phyloP scores from a whole-genome alignment of 2,888 invertebrate genomes.

The Mythimna albipuncta region DNA sequence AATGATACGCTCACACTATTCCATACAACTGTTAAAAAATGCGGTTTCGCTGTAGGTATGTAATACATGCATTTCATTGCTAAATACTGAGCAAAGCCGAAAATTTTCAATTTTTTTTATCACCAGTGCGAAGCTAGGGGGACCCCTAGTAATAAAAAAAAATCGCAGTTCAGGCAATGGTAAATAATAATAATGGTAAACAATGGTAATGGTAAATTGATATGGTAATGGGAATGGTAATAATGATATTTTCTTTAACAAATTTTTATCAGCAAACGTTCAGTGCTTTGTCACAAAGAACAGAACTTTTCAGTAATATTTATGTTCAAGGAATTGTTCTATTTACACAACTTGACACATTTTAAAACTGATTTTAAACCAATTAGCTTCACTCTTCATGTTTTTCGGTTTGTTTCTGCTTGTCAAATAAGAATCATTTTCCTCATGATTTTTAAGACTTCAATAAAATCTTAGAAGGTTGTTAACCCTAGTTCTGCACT shows the following conservation, averaged over 20 bases:
- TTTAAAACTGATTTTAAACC: not conserved
- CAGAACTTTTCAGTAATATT: too few relatives aligned
- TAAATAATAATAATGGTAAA: too few relatives aligned
- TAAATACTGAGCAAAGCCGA: too few relatives aligned
- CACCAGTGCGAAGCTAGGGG: too few relatives aligned
- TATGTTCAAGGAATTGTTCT: too few relatives aligned
- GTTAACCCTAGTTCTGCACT: slow-evolving; percentile 53
- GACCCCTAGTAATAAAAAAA: not conserved
- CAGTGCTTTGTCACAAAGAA: not conserved
- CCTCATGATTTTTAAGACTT: not conserved
- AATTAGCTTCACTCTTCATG: slow-evolving; percentile 7
- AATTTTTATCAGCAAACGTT: not conserved
- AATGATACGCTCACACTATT: not conserved
- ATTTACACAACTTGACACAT: not conserved
- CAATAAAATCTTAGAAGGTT: slow-evolving; percentile 2
- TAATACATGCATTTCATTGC: too few relatives aligned
- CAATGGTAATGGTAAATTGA: too few relatives aligned
- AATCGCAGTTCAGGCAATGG: not conserved
- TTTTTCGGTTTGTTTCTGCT: not conserved
- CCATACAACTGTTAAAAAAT: too few relatives aligned
- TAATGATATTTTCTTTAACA: not conserved
- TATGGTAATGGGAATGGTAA: too few relatives aligned
- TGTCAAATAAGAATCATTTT: not conserved
- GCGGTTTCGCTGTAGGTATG: too few relatives aligned
- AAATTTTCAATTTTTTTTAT: too few relatives aligned